These are phyloP conservation scores for Nilaparvata lugens DNA, from an alignment of 1,140 invertebrate species.

Conservation along the genomic window DNA sequence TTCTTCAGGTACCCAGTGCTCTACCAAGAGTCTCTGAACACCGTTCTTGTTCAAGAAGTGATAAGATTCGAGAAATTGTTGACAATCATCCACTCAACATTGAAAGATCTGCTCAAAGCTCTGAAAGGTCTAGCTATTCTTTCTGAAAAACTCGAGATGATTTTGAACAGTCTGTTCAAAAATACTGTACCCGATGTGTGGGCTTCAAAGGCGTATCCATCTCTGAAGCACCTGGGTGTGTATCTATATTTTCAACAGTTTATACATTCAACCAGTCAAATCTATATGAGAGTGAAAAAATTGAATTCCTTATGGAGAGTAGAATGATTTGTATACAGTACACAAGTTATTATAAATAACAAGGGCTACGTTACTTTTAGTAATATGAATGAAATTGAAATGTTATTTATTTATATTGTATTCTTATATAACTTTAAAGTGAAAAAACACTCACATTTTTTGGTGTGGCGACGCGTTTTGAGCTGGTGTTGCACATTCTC, in stretches of 20 bases:
- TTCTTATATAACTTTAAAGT: too few relatives aligned
- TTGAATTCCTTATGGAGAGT: too few relatives aligned
- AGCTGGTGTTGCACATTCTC: too few relatives aligned
- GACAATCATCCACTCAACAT: conserved; percentile 45
- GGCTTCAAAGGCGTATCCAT: conserved; percentile 64
- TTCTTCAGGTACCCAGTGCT: conserved; percentile 57
- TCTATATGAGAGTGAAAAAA: too few relatives aligned
- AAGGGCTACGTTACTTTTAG: too few relatives aligned
- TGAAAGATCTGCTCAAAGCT: conserved; percentile 60
- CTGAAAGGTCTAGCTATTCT: conserved; percentile 69
- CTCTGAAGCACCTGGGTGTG: conserved; percentile 68
- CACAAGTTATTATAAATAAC: too few relatives aligned
- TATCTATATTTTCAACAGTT: neutral
- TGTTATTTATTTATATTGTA: too few relatives aligned
- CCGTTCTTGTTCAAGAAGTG: conserved; percentile 71
- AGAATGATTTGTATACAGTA: too few relatives aligned
- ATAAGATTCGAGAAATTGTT: conserved; percentile 64
- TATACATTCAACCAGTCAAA: neutral
- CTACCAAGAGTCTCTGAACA: conserved; percentile 76
- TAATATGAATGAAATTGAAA: too few relatives aligned
- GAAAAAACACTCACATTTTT: too few relatives aligned
- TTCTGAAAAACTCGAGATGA: conserved; percentile 62
- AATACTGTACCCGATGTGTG: conserved; percentile 62
- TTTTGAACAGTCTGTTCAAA: conserved; percentile 48
- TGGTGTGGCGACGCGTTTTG: too few relatives aligned